Evolutionary conservation across 1,140 invertebrate genomes (phyloP).

Genomic region (Drosophila simulans): DNA sequence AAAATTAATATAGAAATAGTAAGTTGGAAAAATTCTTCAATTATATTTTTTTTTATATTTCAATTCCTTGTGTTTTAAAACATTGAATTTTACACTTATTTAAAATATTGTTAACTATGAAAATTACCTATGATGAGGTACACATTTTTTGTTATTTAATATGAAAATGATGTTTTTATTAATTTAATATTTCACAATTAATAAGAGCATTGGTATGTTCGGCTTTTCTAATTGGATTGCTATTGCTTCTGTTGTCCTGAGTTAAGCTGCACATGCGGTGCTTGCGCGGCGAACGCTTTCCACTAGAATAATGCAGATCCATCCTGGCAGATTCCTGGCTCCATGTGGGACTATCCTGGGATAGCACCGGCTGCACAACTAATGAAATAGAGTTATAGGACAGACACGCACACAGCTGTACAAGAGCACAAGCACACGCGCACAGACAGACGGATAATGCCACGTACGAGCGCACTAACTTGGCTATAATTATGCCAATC

Average conservation of each 20-base stretch:
- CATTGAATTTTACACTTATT: too few relatives aligned
- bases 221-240: too few relatives aligned
- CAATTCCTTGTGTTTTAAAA: too few relatives aligned
- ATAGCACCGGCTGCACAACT: slow-evolving; percentile 62
- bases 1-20: not conserved
- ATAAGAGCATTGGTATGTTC: not conserved
- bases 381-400: slow-evolving; percentile 67
- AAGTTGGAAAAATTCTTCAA: too few relatives aligned
- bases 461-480: slow-evolving; percentile 40
- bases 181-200: not conserved
- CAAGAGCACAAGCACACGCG: slow-evolving; percentile 29
- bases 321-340: slow-evolving; percentile 17
- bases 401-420: slow-evolving; percentile 4
- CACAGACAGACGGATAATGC: slow-evolving; percentile 1
- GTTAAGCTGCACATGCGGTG: slow-evolving; percentile 20
- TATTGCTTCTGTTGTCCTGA: slow-evolving; percentile 18
- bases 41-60: too few relatives aligned
- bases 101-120: too few relatives aligned
- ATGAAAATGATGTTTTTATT: too few relatives aligned
- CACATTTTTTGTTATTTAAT: too few relatives aligned
- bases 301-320: slow-evolving; percentile 57
- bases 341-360: slow-evolving; percentile 5
- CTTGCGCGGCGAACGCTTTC: not conserved
- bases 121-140: too few relatives aligned
- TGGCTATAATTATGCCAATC: slow-evolving; percentile 73